Evolutionary conservation across 30 jellyfish, hydroid and myxozoan species (phyloP).

Genomic region (Aurelia sp.): DNA sequence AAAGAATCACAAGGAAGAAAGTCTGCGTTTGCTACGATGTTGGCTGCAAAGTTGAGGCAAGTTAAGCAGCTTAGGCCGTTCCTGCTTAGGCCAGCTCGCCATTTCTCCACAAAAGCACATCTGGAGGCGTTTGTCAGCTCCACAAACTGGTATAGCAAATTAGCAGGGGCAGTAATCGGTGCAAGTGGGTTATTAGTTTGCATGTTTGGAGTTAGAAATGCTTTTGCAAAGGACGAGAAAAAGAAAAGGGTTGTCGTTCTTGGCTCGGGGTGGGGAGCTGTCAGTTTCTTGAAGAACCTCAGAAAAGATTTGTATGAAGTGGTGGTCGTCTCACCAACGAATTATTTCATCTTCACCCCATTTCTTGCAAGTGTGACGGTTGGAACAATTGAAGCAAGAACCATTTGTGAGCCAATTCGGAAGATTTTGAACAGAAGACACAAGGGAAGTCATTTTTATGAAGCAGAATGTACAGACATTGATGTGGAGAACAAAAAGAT

Average conservation of each 20-base stretch:
- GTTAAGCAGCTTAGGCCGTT: background rate
- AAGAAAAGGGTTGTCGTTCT: constrained; percentile 86
- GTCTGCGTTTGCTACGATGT: too few species aligned
- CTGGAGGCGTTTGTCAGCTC: constrained; percentile 1
- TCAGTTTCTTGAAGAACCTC: constrained; percentile 86
- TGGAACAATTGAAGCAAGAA: constrained; percentile 94
- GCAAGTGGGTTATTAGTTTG: constrained; percentile 53
- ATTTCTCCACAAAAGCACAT: constrained; percentile 19
- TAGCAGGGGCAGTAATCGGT: constrained; percentile 60
- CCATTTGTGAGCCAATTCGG: constrained; percentile 96
- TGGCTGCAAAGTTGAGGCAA: too few species aligned
- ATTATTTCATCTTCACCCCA: constrained; percentile 95
- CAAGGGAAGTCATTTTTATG: constrained; percentile 71
- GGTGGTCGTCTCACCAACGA: constrained; percentile 92
- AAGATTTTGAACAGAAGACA: constrained; percentile 73
- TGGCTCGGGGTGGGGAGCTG: constrained; percentile 99
- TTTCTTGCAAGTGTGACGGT: constrained; percentile 97
- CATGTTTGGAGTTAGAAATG: constrained; percentile 43
- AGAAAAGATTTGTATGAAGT: constrained; percentile 85
- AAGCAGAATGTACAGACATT: constrained; percentile 93
- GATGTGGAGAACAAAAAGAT: constrained; percentile 76
- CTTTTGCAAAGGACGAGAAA: constrained; percentile 45
- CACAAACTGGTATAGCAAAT: constrained; percentile 16
- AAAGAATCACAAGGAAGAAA: too few species aligned
- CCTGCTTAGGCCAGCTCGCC: constrained; percentile 5